phyloP scores from a whole-genome alignment of 2,888 invertebrate genomes.

The Rhagium mordax region DNA sequence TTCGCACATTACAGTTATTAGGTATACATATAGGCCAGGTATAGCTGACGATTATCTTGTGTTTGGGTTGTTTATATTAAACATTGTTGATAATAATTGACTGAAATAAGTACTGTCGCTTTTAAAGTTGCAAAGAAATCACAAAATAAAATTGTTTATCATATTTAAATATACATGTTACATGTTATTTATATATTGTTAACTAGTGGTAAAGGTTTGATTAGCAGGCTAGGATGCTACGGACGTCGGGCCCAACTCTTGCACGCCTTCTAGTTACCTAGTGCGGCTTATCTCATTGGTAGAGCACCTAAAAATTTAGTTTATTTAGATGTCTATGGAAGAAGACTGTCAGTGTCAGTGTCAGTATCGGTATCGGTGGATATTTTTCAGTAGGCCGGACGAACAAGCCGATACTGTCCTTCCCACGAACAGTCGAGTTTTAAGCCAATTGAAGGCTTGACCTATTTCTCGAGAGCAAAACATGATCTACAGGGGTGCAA shows the following conservation, averaged over 20 bases:
- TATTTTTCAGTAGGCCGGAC: conserved; percentile 11
- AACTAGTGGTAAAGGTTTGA: neutral
- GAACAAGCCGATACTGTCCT: conserved; percentile 45
- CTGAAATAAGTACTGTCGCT: neutral
- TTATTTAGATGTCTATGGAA: neutral
- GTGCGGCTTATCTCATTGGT: neutral
- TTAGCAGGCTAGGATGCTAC: neutral
- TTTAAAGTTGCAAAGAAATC: neutral
- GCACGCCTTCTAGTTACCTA: neutral
- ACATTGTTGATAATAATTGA: conserved; percentile 1
- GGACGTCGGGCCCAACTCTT: neutral
- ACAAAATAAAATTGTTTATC: neutral
- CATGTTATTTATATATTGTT: neutral
- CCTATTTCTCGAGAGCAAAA: conserved; percentile 48
- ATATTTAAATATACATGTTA: neutral
- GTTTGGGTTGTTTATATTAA: conserved; percentile 16
- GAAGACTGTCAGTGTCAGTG: neutral
- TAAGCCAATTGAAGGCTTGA: conserved; percentile 43
- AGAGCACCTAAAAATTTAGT: neutral
- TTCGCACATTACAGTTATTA: conserved; percentile 20
- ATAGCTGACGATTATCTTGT: neutral
- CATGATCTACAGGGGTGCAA: neutral
- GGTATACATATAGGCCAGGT: conserved; percentile 4
- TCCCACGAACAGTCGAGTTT: conserved; percentile 48
- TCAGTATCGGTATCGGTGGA: too few relatives aligned